Conservation (phyloP, 1,140 invertebrate genomes). For the Ditylenchus dipsaci region DNA sequence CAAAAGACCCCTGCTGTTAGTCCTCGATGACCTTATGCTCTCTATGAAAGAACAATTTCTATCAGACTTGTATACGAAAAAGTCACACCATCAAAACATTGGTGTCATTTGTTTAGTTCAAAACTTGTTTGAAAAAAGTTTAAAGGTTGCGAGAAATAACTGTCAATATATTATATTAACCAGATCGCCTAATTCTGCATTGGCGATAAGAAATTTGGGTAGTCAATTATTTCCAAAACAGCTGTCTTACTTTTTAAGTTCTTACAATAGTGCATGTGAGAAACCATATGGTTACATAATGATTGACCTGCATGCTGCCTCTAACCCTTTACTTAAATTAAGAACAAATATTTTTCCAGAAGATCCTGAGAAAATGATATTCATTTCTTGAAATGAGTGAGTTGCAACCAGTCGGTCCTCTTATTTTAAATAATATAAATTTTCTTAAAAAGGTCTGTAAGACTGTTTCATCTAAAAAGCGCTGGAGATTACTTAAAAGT, state of each 20-base stretch:
- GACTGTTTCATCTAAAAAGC: not conserved
- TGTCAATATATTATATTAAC: constrained; percentile 12
- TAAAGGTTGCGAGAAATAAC: constrained; percentile 14
- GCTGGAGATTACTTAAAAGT: not conserved
- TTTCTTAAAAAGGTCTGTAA: constrained; percentile 1
- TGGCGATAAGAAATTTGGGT: constrained; percentile 6
- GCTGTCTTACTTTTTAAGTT: constrained; percentile 9
- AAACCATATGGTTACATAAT: constrained; percentile 12
- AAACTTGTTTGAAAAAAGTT: constrained; percentile 8
- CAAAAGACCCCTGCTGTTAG: not conserved
- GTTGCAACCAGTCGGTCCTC: not conserved
- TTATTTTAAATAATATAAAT: not conserved
- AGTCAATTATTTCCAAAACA: constrained; percentile 18
- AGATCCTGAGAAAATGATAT: not conserved
- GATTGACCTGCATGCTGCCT: constrained; percentile 14
- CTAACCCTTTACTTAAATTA: not conserved
- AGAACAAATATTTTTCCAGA: constrained; percentile 19
- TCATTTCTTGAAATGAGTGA: not conserved
- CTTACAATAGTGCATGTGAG: constrained; percentile 5
- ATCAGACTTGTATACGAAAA: constrained; percentile 9
- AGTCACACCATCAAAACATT: not conserved
- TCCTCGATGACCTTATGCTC: constrained; percentile 7
- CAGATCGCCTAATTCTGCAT: not conserved
- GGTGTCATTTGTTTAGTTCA: constrained; percentile 13
- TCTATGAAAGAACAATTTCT: constrained; percentile 6